Conservation (phyloP, 2,113 vertebrate species). For the Otolemur garnettii region DNA sequence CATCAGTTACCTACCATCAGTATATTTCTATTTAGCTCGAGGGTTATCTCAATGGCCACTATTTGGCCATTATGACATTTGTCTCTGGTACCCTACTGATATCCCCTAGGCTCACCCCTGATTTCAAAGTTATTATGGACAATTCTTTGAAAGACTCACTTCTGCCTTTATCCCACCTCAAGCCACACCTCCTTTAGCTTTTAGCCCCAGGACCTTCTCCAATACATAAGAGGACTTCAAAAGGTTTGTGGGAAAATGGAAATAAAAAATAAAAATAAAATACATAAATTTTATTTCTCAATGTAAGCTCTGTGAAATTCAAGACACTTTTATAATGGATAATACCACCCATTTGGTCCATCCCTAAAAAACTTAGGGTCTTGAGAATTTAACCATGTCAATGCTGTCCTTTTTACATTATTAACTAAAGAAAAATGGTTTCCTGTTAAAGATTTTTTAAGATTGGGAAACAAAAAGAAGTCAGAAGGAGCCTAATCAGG, state of each 20-base stretch:
- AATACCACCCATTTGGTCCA: background rate
- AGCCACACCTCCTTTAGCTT: background rate
- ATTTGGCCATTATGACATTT: background rate
- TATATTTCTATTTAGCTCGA: slow-evolving; percentile 1
- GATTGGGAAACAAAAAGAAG: background rate
- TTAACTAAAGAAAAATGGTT: background rate
- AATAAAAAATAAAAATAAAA: background rate
- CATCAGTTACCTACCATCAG: background rate
- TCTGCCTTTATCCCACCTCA: background rate
- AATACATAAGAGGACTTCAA: background rate
- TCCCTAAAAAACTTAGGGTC: background rate
- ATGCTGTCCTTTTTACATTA: background rate
- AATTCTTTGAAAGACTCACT: background rate
- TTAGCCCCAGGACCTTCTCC: background rate
- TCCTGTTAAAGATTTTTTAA: background rate
- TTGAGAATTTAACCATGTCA: background rate
- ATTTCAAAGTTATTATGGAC: background rate
- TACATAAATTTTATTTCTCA: background rate
- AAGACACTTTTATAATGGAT: background rate
- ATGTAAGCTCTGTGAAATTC: background rate
- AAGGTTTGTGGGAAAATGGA: background rate
- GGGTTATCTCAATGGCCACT: background rate
- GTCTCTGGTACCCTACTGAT: background rate
- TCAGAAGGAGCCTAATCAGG: background rate
- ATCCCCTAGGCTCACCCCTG: background rate